Conservation (phyloP, 2,888 invertebrate species). For the Drosophila greeni region DNA sequence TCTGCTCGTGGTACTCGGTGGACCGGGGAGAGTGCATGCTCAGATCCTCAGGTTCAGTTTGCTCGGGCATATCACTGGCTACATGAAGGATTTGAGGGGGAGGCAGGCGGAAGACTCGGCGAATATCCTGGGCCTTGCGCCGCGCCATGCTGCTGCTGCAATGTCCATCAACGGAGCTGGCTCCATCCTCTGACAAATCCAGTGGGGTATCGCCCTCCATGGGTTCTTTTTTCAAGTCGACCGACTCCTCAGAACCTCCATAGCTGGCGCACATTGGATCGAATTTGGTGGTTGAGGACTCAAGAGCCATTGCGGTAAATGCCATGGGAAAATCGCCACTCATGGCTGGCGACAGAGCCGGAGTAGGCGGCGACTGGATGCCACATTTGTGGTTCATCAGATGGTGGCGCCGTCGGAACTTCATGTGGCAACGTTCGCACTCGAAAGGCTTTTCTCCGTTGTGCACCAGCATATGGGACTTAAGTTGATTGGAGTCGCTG, state of each 20-base stretch:
- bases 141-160: conserved; percentile 66
- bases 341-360: conserved; percentile 76
- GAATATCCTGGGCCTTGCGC: conserved; percentile 80
- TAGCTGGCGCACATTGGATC: conserved; percentile 75
- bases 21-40: conserved; percentile 83
- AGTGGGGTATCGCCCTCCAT: conserved; percentile 79
- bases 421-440: conserved; percentile 87
- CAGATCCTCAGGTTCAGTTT: conserved; percentile 94
- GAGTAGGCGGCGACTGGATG: conserved; percentile 77
- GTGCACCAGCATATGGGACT: conserved; percentile 93
- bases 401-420: conserved; percentile 92
- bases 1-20: conserved; percentile 64
- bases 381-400: conserved; percentile 91
- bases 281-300: conserved; percentile 72
- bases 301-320: conserved; percentile 59
- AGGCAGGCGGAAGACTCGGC: conserved; percentile 80
- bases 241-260: conserved; percentile 77
- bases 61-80: conserved; percentile 83
- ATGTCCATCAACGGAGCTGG: conserved; percentile 73
- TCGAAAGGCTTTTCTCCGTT: conserved; percentile 93
- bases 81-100: conserved; percentile 78
- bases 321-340: conserved; percentile 72
- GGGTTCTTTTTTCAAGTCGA: conserved; percentile 61
- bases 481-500: conserved; percentile 94
- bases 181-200: conserved; percentile 79